Conservation (phyloP, 2,888 invertebrate genomes). For the Cerceris ruficornis region DNA sequence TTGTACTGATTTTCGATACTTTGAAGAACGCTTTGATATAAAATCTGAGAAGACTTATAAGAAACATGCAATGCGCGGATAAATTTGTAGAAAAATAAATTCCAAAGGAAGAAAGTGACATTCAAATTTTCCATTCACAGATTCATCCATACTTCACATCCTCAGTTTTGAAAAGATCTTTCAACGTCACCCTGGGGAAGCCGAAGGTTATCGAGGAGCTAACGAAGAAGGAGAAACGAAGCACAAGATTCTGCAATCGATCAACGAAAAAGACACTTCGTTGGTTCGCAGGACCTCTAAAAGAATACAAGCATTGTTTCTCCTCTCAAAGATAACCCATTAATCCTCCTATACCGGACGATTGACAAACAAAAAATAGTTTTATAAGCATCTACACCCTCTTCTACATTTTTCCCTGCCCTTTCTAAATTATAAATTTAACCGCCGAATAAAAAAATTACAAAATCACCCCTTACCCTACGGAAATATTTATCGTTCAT, state of each 20-base stretch:
- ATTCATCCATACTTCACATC: conserved; percentile 47
- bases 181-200: conserved; percentile 44
- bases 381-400: no score
- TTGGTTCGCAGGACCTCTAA: conserved; percentile 20
- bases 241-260: background rate
- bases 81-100: background rate
- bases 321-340: background rate
- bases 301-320: conserved; percentile 18
- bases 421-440: no score
- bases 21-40: no score
- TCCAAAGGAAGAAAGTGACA: background rate
- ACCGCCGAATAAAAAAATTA: no score
- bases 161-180: conserved; percentile 49
- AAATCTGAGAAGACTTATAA: no score
- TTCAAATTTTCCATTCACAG: conserved; percentile 17
- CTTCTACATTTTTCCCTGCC: no score
- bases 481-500: no score
- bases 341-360: background rate
- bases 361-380: no score
- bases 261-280: conserved; percentile 40
- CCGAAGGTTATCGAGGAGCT: conserved; percentile 3
- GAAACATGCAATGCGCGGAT: no score
- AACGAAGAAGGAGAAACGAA: background rate
- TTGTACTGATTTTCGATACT: no score
- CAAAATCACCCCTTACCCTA: no score